Evolutionary conservation across 2,113 vertebrate genomes (phyloP), one percentile per base, ranked within the genome.

Genomic region (Brevimyrus niger): DNA sequence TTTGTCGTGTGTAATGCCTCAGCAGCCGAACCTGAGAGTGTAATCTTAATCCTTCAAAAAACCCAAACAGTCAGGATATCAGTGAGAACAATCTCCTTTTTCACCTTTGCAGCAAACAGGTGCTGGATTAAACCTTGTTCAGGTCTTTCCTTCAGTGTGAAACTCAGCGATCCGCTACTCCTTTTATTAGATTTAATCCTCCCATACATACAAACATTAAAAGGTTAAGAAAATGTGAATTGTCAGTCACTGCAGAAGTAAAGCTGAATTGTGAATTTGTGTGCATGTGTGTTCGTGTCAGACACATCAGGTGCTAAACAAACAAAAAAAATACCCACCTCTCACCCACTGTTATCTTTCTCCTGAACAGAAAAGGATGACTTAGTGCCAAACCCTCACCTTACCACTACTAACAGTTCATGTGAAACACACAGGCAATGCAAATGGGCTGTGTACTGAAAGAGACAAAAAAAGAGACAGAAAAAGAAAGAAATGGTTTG

Each of bases 301-400:
- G 69, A 42, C 21, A 13, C 69, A n/a, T 8, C 31, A 55, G 7
- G 31, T 44, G 35, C 17, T 42, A 58, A 27, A 38, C 38, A 31
- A 50, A 58, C 31, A 53, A 65, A 27, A 76, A 47, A n/a, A n/a
- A 31, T 42, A 61, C 53, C 47, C 73, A 80, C 88, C 47, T 51
- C 48, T 82, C 76, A 21, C 48, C 17, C 11, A 58, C 7, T 17
- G n/a, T 17, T 42, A 44, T 44, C 31, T 21, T 46, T 61, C 53
- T 44, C 19, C 38, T 65, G 7, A 42, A n/a, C 38, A 65, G 48
- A 65, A 44, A 58, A 23, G 19, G 47, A 83, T 17, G 27, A 55
- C 13, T 85, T 65, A 44, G 88, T 89, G 80, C 76, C n/a, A 61
- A 47, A 61, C 11, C 80, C 80, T 89, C 83, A 65, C 88, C 80